Conservation (phyloP, 2,113 vertebrate genomes). For the Psammodynastes pulverulentus region DNA sequence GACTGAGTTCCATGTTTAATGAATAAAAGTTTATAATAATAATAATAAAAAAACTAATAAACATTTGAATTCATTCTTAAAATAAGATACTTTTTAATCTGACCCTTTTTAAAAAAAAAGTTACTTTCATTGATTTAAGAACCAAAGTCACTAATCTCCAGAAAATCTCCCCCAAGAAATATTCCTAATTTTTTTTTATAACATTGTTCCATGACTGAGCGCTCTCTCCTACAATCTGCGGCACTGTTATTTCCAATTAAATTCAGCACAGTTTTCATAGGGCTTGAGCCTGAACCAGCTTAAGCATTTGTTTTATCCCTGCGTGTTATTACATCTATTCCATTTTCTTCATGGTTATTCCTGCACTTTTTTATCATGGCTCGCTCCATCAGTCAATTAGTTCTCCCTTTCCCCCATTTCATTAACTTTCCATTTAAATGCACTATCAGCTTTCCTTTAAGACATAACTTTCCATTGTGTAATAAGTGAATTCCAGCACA, state of each 20-base stretch:
- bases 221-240: not conserved
- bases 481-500: slow-evolving; percentile 49
- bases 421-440: slow-evolving; percentile 54
- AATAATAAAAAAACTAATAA: too few species aligned
- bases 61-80: not conserved
- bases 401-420: slow-evolving; percentile 34
- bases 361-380: slow-evolving; percentile 5
- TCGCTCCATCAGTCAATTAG: slow-evolving; percentile 36
- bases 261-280: not conserved
- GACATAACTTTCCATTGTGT: slow-evolving; percentile 49
- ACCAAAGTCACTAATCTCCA: not conserved
- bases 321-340: not conserved
- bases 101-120: not conserved
- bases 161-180: not conserved
- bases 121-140: not conserved
- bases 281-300: accelerated
- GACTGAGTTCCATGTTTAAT: too few species aligned
- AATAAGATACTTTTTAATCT: not conserved
- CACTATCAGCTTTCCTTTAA: slow-evolving; percentile 42
- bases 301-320: slow-evolving; percentile 26
- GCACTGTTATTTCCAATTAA: slow-evolving; percentile 1
- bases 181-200: not conserved
- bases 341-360: slow-evolving; percentile 19
- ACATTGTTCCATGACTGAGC: not conserved
- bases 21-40: too few species aligned